phyloP scores from a whole-genome alignment of 2,797 vertebrate species.

The Trachops cirrhosus region DNA sequence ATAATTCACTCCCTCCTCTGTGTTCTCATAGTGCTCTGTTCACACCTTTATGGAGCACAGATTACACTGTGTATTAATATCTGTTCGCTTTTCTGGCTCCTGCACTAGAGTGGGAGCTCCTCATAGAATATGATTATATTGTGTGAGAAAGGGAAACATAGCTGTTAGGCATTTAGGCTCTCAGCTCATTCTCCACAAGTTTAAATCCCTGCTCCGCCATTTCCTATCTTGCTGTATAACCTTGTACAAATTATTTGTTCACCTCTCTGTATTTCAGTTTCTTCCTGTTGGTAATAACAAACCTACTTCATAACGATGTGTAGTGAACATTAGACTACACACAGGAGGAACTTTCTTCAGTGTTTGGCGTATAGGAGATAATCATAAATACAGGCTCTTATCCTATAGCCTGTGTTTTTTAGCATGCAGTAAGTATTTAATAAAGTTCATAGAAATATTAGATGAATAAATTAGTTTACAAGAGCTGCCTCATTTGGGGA shows the following conservation, averaged over 20 bases:
- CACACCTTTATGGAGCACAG: constrained; percentile 33
- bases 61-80: constrained; percentile 62
- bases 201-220: not conserved
- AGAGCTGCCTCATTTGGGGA: not conserved
- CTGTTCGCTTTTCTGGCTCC: constrained; percentile 16
- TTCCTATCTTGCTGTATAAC: not conserved
- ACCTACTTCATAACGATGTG: not conserved
- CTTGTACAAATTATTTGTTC: not conserved
- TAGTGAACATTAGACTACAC: not conserved
- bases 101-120: constrained; percentile 4
- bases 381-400: not conserved
- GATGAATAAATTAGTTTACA: not conserved
- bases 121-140: not conserved
- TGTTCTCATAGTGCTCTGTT: not conserved
- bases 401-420: not conserved
- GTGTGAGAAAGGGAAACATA: not conserved
- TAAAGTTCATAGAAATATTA: not conserved
- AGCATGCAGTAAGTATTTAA: not conserved
- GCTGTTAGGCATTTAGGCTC: not conserved
- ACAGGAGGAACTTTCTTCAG: not conserved
- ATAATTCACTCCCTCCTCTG: constrained; percentile 9
- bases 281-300: not conserved
- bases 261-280: not conserved
- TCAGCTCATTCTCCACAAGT: not conserved
- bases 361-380: not conserved